Evolutionary conservation across 2,113 vertebrate species (phyloP), one percentile per base, ranked within the genome.

Genomic region (Hemicordylus capensis): DNA sequence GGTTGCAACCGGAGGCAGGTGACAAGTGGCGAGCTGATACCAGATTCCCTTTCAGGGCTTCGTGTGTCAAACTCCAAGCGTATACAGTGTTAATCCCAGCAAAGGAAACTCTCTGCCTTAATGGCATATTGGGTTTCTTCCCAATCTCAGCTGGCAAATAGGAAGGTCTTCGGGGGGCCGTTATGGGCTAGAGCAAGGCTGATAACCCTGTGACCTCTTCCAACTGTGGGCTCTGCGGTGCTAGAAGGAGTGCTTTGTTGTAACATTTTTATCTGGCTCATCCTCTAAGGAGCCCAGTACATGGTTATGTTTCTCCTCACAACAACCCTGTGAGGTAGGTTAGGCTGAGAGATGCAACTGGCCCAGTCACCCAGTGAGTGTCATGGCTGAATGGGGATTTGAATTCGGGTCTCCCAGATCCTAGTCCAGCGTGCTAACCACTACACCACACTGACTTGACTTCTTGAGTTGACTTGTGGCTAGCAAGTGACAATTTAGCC

Each of bases 11-110:
- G 20, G n/a, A 42, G 72, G 66, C 59, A 88, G 46, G 37, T 17
- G 24, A 54, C 12, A 54, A 67, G 11, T 10, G 42, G 19, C 42
- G 70, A 78, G 24, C 39, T 1, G 2, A 54, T 17, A 64, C 79
- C 2, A 3, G 34, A n/a, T 67, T n/a, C 9, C 0, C 24, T 75
- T 59, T 39, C 24, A 28, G 1, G 22, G 63, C 31, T 78, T 87
- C 11, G 11, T 24, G 54, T 58, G 31, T n/a, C 58, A 2, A 63
- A 17, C 59, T 61, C 69, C n/a, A 3, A 80, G 12, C 0, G 0
- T 1, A 31, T 26, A 34, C 0, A 0, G 28, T 77, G 51, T 63
- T 85, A 22, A 4, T 82, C 0, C 64, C 26, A 39, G 81, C 54
- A 70, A 70, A 70, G 42, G 66, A 2, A 0, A 0, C n/a, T 59